Percentiles rank a stretch among this genome's conserved stretches.
These are phyloP conservation scores for Psylliodes chrysocephalus DNA, from an alignment of 2,888 invertebrate species.

Conservation along the genomic window DNA sequence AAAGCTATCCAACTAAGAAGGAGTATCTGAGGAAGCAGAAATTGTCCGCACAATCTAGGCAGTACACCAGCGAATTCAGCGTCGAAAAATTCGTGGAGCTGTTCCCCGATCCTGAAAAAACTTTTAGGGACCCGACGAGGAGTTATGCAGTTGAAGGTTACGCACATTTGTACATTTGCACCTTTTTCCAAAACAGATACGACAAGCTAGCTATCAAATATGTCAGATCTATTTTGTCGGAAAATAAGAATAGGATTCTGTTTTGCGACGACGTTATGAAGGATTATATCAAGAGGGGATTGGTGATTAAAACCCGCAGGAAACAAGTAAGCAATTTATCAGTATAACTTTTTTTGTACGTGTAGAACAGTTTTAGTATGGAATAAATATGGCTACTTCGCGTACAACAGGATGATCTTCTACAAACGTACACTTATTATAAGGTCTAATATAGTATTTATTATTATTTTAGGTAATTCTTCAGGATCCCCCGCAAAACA, in stretches of 20 bases:
- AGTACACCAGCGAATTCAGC: conserved; percentile 63
- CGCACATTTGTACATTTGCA: conserved; percentile 34
- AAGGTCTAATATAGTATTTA: no score
- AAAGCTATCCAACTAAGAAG: conserved; percentile 54
- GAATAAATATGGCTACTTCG: no score
- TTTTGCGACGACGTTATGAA: conserved; percentile 8
- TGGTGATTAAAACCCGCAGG: conserved; percentile 27
- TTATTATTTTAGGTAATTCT: no score
- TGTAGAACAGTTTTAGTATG: no score
- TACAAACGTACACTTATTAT: no score
- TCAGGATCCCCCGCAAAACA: conserved; percentile 48
- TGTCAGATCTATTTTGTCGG: conserved; percentile 24
- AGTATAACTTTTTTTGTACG: no score
- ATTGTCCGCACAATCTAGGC: conserved; percentile 60
- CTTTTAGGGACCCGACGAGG: conserved; percentile 47
- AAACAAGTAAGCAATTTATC: no score
- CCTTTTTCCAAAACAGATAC: conserved; percentile 46
- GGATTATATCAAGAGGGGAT: not conserved
- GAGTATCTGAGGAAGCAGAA: conserved; percentile 55
- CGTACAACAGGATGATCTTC: no score
- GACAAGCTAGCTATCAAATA: conserved; percentile 35
- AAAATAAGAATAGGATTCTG: conserved; percentile 19
- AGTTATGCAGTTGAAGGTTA: conserved; percentile 20
- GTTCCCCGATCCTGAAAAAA: conserved; percentile 63
- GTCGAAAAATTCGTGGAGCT: conserved; percentile 63